phyloP scores from a whole-genome alignment of 2,888 invertebrate genomes.

The Sylvicola fuscatus region DNA sequence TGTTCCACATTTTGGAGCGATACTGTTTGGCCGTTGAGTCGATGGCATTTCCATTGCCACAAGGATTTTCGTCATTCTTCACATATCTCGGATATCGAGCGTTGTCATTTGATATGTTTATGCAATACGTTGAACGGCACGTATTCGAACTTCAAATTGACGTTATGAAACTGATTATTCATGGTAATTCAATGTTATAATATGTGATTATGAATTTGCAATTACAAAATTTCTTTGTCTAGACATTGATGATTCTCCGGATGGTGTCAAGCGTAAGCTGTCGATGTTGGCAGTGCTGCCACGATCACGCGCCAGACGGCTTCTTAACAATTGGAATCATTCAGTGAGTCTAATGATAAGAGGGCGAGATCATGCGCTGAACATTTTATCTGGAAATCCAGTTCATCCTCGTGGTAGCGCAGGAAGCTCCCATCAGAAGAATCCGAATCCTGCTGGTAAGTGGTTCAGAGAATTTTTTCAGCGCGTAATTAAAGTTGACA shows the following conservation, averaged over 20 bases:
- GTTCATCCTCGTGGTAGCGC: conserved; percentile 8
- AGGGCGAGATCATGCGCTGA: conserved; percentile 61
- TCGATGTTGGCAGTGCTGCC: conserved; percentile 53
- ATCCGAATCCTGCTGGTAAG: no score
- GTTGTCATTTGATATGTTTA: conserved; percentile 53
- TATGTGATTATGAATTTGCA: not conserved
- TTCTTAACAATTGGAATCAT: conserved; percentile 58
- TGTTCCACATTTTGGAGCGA: conserved; percentile 62
- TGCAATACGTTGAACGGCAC: conserved; percentile 65
- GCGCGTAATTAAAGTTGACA: no score
- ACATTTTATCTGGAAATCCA: conserved; percentile 54
- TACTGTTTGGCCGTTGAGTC: conserved; percentile 61
- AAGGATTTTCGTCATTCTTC: conserved; percentile 77
- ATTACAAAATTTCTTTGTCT: conserved; percentile 7
- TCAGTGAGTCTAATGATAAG: conserved; percentile 55
- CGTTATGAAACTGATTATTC: conserved; percentile 65
- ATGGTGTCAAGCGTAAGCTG: conserved; percentile 46
- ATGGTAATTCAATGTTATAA: conserved; percentile 29
- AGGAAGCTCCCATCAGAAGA: not conserved
- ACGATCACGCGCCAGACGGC: conserved; percentile 53
- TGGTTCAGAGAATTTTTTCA: no score
- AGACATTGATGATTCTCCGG: conserved; percentile 30
- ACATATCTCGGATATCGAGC: conserved; percentile 68
- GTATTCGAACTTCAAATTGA: conserved; percentile 76
- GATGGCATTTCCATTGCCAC: conserved; percentile 63